Conservation (phyloP, 1,140 invertebrate species). For the Nephila pilipes region DNA sequence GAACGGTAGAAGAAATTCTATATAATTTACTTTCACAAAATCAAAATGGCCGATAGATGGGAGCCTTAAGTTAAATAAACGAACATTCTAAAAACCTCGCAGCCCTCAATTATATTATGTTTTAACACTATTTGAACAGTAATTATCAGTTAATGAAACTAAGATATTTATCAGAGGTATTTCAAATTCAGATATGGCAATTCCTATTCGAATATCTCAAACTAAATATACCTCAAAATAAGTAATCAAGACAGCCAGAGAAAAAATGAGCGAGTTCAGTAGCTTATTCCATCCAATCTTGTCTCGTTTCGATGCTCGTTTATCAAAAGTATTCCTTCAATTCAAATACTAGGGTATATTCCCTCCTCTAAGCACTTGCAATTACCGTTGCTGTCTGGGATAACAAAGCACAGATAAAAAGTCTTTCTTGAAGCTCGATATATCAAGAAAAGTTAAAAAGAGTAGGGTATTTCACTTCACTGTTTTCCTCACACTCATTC, state of each 20-base stretch:
- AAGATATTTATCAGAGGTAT: no score
- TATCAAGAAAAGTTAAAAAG: not conserved
- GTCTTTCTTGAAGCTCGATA: not conserved
- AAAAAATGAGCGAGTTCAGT: not conserved
- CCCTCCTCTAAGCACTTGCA: not conserved
- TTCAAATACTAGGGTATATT: not conserved
- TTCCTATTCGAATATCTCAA: not conserved
- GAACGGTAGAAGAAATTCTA: no score
- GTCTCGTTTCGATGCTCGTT: not conserved
- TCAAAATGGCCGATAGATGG: no score
- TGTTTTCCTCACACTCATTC: no score
- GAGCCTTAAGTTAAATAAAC: no score
- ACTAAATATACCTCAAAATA: not conserved
- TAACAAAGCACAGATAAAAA: constrained; percentile 3
- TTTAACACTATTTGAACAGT: no score
- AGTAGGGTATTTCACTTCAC: not conserved
- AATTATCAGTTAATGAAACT: no score
- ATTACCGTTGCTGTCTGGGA: not conserved
- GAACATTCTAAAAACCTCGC: no score
- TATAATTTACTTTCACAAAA: no score
- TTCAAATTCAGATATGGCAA: not conserved
- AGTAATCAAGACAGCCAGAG: not conserved
- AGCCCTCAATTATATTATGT: no score
- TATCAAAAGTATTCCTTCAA: not conserved
- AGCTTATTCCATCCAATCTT: not conserved